Evolutionary conservation across 2,797 vertebrate genomes (phyloP).

Genomic region (Coilia nasus): DNA sequence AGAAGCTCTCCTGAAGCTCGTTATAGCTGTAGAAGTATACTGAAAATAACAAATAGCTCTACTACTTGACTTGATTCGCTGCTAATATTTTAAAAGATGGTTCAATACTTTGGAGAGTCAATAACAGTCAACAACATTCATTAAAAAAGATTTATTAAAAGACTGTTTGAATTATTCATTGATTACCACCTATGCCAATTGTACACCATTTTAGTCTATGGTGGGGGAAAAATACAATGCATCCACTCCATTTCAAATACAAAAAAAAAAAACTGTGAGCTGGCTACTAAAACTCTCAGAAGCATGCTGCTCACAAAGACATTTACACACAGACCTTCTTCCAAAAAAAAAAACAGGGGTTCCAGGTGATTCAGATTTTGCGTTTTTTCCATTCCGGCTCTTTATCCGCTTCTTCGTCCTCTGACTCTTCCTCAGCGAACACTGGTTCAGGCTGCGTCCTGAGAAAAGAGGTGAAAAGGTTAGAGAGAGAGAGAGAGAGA

Average conservation of each 20-base stretch:
- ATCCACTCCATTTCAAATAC: neutral
- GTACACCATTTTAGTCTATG: neutral
- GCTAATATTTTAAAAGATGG: neutral
- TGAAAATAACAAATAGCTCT: neutral
- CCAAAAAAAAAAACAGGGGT: neutral
- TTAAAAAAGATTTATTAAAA: neutral
- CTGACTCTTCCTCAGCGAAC: slow-evolving; percentile 90
- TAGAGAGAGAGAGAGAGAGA: neutral
- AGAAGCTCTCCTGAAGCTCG: neutral
- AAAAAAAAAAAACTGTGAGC: neutral
- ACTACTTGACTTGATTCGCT: neutral
- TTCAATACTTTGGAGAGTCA: neutral
- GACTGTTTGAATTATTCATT: neutral
- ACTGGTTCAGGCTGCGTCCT: slow-evolving; percentile 94
- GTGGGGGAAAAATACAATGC: neutral
- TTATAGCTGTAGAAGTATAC: neutral
- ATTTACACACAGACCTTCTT: neutral
- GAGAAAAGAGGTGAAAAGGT: neutral
- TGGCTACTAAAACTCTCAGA: neutral
- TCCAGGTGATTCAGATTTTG: slow-evolving; percentile 84
- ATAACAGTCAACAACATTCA: neutral
- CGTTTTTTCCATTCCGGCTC: slow-evolving; percentile 98
- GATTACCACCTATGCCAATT: neutral
- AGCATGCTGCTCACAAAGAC: neutral
- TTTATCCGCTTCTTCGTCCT: slow-evolving; percentile 90